Percentiles rank a stretch among this genome's conserved stretches.
Evolutionary conservation across 1,140 invertebrate species (phyloP).

Genomic region (Tribolium castaneum): DNA sequence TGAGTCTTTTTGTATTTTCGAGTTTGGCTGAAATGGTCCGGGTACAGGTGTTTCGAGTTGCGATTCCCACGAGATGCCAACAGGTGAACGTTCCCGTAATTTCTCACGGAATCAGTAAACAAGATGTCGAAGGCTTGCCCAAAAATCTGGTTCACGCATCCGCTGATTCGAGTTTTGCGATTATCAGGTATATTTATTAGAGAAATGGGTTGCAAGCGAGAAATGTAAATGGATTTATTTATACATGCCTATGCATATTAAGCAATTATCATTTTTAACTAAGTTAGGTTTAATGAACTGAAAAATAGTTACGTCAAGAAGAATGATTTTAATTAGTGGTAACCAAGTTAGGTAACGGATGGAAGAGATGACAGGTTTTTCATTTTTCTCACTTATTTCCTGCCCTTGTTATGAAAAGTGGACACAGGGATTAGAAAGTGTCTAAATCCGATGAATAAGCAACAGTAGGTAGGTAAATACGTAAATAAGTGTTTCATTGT

Average conservation of each 20-base stretch:
- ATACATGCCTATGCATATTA: not conserved
- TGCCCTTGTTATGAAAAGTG: no score
- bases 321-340: no score
- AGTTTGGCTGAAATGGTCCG: conserved; percentile 20
- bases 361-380: no score
- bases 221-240: not conserved
- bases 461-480: no score
- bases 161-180: not conserved
- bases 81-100: conserved; percentile 42
- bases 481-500: no score
- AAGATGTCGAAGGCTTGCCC: conserved; percentile 14
- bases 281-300: not conserved
- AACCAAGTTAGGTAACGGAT: no score
- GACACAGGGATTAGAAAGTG: no score
- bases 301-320: not conserved
- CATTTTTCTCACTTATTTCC: no score
- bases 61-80: conserved; percentile 41
- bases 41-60: conserved; percentile 35
- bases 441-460: no score
- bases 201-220: not conserved
- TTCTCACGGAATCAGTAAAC: conserved; percentile 41
- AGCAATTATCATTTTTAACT: not conserved
- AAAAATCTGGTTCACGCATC: conserved; percentile 14
- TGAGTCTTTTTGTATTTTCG: not conserved
- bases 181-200: not conserved